Evolutionary conservation across 2,113 vertebrate species (phyloP), one percentile per base, ranked within the genome.

Genomic region (Meleagris gallopavo): DNA sequence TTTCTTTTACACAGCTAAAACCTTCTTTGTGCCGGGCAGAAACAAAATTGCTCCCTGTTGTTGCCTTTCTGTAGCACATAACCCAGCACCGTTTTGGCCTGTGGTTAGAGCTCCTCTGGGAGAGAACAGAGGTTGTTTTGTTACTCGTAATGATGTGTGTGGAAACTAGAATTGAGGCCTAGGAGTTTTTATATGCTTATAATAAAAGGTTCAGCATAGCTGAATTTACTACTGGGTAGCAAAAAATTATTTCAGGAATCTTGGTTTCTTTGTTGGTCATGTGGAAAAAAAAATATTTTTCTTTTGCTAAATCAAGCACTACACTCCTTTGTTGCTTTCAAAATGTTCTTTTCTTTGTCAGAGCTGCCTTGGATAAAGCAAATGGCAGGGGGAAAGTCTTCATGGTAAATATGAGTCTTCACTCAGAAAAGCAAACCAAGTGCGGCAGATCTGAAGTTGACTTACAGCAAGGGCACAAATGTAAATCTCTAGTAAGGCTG

Each of bases 121-220:
- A 55, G 1, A 75, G 80, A 84, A 43, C 57, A 84, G 19, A 50
- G 70, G 25, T 80, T 85, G 45, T 34, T 86, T 85, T 88, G 29
- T 88, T 75, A 22, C 54, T 89, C 20, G 4, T 88, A 85, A 85
- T 66, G 73, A 71, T 78, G 43, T 43, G 9, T 69, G 30, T 64
- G 48, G 46, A 94, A 94, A 81, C 25, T 43, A 88, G 32, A 88
- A 94, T 0, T 55, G 60, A 80, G 34, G 38, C 61, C 52, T 64
- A 14, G 54, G 40, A 70, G 32, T 4, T 75, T 83, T 77, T 75
- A 38, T 38, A 54, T 22, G 3, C 32, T 71, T 38, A 45, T 4
- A 21, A 10, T 8, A 13, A 66, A 83, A 67, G 50, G 32, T 58
- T 90, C 13, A 71, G 2, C 0, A 0, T 24, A 69, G 54, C n/a